Percentiles rank a stretch among this genome's conserved stretches.
These are phyloP conservation scores for Chironomus riparius DNA, from an alignment of 2,888 invertebrate species.

Conservation along the genomic window DNA sequence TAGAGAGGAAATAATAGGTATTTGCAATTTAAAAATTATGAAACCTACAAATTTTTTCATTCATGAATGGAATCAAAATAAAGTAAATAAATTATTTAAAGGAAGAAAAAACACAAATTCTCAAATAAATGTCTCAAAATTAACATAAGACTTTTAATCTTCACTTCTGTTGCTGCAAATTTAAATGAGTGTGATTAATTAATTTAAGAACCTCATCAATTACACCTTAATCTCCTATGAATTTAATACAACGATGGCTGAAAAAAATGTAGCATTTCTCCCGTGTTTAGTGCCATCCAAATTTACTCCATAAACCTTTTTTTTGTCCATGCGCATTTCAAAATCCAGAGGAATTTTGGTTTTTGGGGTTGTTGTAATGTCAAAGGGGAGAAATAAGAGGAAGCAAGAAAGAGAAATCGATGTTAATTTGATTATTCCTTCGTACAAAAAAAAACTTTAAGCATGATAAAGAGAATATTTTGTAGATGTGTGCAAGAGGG, in stretches of 20 bases:
- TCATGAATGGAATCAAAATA: too few species aligned
- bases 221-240: neutral
- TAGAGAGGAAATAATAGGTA: too few species aligned
- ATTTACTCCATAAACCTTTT: neutral
- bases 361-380: neutral
- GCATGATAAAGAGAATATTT: too few species aligned
- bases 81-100: too few species aligned
- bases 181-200: neutral
- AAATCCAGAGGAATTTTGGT: neutral
- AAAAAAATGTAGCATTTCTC: neutral
- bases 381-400: neutral
- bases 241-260: neutral
- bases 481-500: too few species aligned
- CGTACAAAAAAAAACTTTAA: neutral
- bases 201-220: neutral
- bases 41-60: too few species aligned
- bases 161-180: neutral
- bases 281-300: too few species aligned
- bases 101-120: neutral
- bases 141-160: neutral
- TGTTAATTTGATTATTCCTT: neutral
- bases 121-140: neutral
- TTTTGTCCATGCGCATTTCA: neutral
- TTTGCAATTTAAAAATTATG: too few species aligned
- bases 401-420: neutral